Percentiles rank a stretch among this genome's conserved stretches.
Evolutionary conservation across 2,888 invertebrate genomes (phyloP).

Genomic region (Encarsia formosa): DNA sequence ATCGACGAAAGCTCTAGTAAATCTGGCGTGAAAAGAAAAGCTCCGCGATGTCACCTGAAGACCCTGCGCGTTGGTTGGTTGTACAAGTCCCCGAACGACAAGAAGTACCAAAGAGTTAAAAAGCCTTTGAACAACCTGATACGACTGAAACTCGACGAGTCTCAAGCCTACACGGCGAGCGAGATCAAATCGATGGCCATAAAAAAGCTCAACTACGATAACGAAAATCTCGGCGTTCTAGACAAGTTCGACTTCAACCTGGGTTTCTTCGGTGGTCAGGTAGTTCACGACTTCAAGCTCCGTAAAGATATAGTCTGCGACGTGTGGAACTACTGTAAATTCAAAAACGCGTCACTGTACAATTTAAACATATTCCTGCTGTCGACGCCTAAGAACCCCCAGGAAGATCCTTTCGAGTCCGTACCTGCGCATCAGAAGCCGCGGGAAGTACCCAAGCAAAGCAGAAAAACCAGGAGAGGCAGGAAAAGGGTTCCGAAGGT

Average conservation of each 20-base stretch:
- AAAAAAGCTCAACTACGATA: neutral
- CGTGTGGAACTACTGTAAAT: slow-evolving; percentile 9
- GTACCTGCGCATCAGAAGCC: neutral
- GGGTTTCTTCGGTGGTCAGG: slow-evolving; percentile 2
- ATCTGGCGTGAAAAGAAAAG: neutral
- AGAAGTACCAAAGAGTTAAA: neutral
- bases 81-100: neutral
- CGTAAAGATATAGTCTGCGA: slow-evolving; percentile 2
- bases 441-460: neutral
- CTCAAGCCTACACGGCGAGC: neutral
- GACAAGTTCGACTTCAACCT: neutral
- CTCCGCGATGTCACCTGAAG: neutral
- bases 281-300: neutral
- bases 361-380: slow-evolving; percentile 6
- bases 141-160: slow-evolving; percentile 2
- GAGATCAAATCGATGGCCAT: too few species aligned
- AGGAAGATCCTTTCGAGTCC: too few species aligned
- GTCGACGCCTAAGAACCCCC: neutral
- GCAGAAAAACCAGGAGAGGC: neutral
- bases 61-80: slow-evolving; percentile 13
- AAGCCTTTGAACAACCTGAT: slow-evolving; percentile 3
- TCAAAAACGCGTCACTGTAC: neutral
- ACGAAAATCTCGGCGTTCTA: neutral
- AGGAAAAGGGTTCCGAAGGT: too few species aligned
- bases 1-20: neutral